These are phyloP conservation scores for Clytia hemisphaerica DNA, from an alignment of 30 jellyfish, hydroid and myxozoan species.

Conservation along the genomic window DNA sequence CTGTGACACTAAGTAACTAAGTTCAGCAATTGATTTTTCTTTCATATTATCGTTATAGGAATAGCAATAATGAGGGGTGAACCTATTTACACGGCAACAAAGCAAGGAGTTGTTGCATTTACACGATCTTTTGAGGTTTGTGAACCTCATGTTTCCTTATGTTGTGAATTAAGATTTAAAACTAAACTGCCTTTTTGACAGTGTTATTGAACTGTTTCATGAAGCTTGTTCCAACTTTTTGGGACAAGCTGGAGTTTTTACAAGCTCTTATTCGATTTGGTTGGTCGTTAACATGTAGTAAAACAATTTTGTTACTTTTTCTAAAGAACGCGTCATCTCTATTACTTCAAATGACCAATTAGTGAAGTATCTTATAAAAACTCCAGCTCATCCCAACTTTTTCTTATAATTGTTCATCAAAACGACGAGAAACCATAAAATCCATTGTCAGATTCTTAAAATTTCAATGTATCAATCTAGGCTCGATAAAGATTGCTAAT, in stretches of 20 bases:
- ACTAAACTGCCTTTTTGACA: background rate
- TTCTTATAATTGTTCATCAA: background rate
- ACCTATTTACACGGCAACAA: slow-evolving; percentile 58
- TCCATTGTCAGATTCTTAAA: background rate
- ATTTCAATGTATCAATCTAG: background rate
- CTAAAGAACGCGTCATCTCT: too few species aligned
- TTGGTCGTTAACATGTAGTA: too few species aligned
- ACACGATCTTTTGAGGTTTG: slow-evolving; percentile 50
- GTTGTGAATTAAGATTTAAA: too few species aligned
- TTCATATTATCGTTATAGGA: slow-evolving; percentile 11
- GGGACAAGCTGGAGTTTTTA: too few species aligned
- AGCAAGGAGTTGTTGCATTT: slow-evolving; percentile 64
- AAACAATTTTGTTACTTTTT: too few species aligned
- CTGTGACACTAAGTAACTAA: too few species aligned
- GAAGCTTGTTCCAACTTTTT: too few species aligned
- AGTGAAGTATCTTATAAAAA: too few species aligned
- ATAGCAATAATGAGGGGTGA: slow-evolving; percentile 25
- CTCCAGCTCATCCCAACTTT: too few species aligned
- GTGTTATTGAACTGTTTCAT: background rate
- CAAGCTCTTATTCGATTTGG: too few species aligned
- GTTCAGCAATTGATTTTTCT: background rate
- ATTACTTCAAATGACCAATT: too few species aligned
- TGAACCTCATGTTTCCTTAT: too few species aligned
- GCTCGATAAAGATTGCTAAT: slow-evolving; percentile 8
- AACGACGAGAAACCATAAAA: background rate